Evolutionary conservation across 1,140 invertebrate genomes (phyloP), one percentile per base, ranked within the genome.

Genomic region (Homarus americanus): DNA sequence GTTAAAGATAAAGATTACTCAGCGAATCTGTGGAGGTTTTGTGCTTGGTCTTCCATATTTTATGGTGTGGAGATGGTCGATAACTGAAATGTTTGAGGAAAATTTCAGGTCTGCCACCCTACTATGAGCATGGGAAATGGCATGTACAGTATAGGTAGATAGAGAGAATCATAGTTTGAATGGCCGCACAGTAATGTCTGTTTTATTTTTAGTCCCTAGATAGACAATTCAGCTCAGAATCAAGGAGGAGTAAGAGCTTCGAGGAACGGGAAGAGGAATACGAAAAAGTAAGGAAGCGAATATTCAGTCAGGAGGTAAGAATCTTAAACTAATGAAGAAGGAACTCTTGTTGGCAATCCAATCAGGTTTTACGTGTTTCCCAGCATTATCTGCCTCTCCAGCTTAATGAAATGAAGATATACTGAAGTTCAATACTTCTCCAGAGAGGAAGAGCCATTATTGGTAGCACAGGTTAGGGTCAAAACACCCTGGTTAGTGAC

Each of bases 251-350:
- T 93, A 98, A 98, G 94, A 98, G 97, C 93, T 97, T 98, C 93
- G 98, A 98, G 94, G 97, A 98, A 94, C 95, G 98, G 38, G 97
- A 98, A 93, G 96, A 97, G 93, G 97, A 98, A 92, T 98, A 98
- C 94, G 97, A 98, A 93, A 96, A 96, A 93, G 97, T 96, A 38
- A 95, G 97, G 58, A 95, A 96, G 92, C 95, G 97, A 94, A 98
- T 98, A 94, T 98, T 98, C 93, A 97, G 97, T 94, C 93, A 95
- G 94, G 95, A 96, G 94, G 92, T 96, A 94, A 88, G 95, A 95
- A 15, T 80, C 69, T 92, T 40, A 58, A 69, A 63, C 49, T 82
- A 83, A 83, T 80, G 38, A 85, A 83, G 66, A 85, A 53, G 80
- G 49, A 82, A 73, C 78, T 89, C 87, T 89, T 53, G 86, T 87